Evolutionary conservation across 1,140 invertebrate genomes (phyloP).

Genomic region (Radopholus similis): DNA sequence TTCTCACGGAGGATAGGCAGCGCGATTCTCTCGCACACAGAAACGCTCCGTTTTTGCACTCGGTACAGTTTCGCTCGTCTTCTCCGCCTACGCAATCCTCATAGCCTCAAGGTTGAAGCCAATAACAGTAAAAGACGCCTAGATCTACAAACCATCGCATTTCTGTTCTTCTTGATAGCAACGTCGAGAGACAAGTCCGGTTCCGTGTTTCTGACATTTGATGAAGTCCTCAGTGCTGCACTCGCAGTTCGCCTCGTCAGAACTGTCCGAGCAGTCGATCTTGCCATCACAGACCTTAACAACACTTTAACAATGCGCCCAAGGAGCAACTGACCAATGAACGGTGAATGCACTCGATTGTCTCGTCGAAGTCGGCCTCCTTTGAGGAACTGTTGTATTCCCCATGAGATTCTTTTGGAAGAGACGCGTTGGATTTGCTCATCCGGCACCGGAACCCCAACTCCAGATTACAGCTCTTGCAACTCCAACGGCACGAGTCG

Average conservation of each 20-base stretch:
- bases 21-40: slow-evolving; percentile 24
- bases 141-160: slow-evolving; percentile 11
- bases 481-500: slow-evolving; percentile 12
- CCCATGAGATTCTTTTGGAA: neutral
- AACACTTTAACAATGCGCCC: too few species aligned
- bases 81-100: slow-evolving; percentile 18
- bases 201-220: slow-evolving; percentile 65
- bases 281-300: slow-evolving; percentile 40
- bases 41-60: slow-evolving; percentile 5
- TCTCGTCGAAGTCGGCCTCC: too few species aligned
- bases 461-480: slow-evolving; percentile 27
- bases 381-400: slow-evolving; percentile 15
- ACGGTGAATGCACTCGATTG: slow-evolving; percentile 10
- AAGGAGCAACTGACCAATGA: slow-evolving; percentile 3
- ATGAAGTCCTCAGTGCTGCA: slow-evolving; percentile 51
- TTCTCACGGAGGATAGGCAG: slow-evolving; percentile 24
- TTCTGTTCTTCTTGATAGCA: slow-evolving; percentile 16
- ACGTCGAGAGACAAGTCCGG: neutral
- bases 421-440: neutral
- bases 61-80: slow-evolving; percentile 23
- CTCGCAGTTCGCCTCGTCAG: slow-evolving; percentile 36
- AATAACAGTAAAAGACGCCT: neutral
- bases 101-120: slow-evolving; percentile 64
- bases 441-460: slow-evolving; percentile 21
- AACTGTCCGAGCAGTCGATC: slow-evolving; percentile 27